Evolutionary conservation across 2,888 invertebrate genomes (phyloP).

Genomic region (Atrina japonica): DNA sequence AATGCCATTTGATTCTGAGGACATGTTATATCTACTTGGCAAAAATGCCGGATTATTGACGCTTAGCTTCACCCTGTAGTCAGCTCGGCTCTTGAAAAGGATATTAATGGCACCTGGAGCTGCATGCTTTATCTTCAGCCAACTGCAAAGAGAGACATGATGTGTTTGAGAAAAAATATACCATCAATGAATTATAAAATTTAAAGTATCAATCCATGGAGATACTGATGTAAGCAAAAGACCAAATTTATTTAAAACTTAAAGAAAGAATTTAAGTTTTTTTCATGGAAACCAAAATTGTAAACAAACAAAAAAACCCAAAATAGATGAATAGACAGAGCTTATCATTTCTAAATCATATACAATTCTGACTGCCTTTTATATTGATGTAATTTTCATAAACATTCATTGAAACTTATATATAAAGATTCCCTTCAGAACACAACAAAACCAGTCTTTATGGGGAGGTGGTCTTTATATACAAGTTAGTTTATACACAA

Average conservation of each 20-base stretch:
- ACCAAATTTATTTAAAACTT: not conserved
- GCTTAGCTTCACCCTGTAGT: slow-evolving; percentile 67
- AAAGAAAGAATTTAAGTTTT: too few relatives aligned
- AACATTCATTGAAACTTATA: too few relatives aligned
- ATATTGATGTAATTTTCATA: too few relatives aligned
- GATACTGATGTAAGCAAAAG: not conserved
- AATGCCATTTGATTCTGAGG: slow-evolving; percentile 24
- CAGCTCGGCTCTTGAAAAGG: slow-evolving; percentile 70
- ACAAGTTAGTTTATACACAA: too few relatives aligned
- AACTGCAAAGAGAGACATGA: slow-evolving; percentile 56
- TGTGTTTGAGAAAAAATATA: not conserved
- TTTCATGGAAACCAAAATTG: not conserved
- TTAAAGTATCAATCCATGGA: not conserved
- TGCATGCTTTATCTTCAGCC: slow-evolving; percentile 75
- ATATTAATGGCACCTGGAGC: slow-evolving; percentile 70
- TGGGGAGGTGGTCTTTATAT: too few relatives aligned
- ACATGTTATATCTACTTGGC: slow-evolving; percentile 54
- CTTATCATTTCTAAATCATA: too few relatives aligned
- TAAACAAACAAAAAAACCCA: too few relatives aligned
- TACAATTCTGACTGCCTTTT: too few relatives aligned
- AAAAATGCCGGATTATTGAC: slow-evolving; percentile 74
- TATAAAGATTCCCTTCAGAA: too few relatives aligned
- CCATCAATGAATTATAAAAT: not conserved
- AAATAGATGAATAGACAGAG: too few relatives aligned
- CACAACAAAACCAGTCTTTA: too few relatives aligned